Evolutionary conservation across 2,888 invertebrate species (phyloP).

Genomic region (Graphium colonna): DNA sequence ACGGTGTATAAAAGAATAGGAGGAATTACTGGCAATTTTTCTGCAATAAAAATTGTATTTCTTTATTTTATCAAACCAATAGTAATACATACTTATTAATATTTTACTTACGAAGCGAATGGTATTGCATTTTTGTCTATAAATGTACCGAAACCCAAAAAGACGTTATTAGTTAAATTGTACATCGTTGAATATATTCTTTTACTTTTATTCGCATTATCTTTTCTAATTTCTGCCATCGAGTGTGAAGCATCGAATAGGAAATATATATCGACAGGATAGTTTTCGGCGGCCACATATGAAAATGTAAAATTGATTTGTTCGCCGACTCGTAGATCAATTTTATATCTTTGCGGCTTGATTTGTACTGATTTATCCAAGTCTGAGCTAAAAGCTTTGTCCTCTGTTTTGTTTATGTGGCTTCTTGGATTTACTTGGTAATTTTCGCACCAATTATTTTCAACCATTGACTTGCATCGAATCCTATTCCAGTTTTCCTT

Average conservation of each 20-base stretch:
- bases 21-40: constrained; percentile 13
- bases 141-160: constrained; percentile 84
- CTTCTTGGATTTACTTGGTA: constrained; percentile 31
- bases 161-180: constrained; percentile 81
- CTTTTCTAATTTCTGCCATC: constrained; percentile 82
- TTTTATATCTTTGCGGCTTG: constrained; percentile 55
- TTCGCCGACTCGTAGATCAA: constrained; percentile 48
- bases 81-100: background rate
- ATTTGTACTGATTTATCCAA: constrained; percentile 45
- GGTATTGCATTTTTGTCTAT: constrained; percentile 82
- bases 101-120: constrained; percentile 43
- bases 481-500: constrained; percentile 30
- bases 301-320: constrained; percentile 57
- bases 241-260: constrained; percentile 88
- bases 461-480: constrained; percentile 31
- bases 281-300: constrained; percentile 84
- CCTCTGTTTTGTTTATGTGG: constrained; percentile 19
- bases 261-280: constrained; percentile 91
- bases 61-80: background rate
- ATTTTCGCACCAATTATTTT: constrained; percentile 29
- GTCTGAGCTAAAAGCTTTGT: constrained; percentile 44
- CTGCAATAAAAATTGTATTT: too few relatives aligned
- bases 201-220: constrained; percentile 68
- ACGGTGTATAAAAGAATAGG: constrained; percentile 88
- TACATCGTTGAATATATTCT: constrained; percentile 75